Evolutionary conservation across 2,888 invertebrate genomes (phyloP).

Genomic region (Pseudanteris insignis): DNA sequence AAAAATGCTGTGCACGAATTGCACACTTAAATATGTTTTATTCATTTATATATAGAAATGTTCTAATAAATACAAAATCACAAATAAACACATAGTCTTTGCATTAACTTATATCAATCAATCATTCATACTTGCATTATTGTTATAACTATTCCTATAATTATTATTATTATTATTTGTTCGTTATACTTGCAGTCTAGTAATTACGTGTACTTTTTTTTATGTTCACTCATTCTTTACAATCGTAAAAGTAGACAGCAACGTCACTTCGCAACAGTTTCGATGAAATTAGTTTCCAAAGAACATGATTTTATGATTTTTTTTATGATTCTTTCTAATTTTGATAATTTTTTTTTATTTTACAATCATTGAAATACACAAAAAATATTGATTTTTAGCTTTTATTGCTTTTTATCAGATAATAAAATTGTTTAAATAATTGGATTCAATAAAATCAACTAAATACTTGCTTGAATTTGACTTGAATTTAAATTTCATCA

Average conservation of each 20-base stretch:
- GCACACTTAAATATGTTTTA: slow-evolving; percentile 66
- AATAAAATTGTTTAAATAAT: neutral
- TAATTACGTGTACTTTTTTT: slow-evolving; percentile 44
- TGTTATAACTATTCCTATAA: too few species aligned
- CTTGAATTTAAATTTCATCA: slow-evolving; percentile 16
- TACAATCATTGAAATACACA: slow-evolving; percentile 1
- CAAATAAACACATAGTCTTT: slow-evolving; percentile 66
- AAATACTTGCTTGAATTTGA: slow-evolving; percentile 8
- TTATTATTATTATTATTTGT: slow-evolving; percentile 53
- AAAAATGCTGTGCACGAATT: slow-evolving; percentile 40
- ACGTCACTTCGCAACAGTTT: slow-evolving; percentile 37
- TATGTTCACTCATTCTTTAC: slow-evolving; percentile 39
- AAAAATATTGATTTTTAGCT: slow-evolving; percentile 1
- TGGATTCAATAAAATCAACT: too few species aligned
- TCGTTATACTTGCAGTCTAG: slow-evolving; percentile 63
- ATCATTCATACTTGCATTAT: slow-evolving; percentile 55
- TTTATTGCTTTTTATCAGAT: slow-evolving; percentile 2
- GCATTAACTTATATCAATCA: slow-evolving; percentile 61
- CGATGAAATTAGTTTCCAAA: too few species aligned
- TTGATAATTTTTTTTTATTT: too few species aligned
- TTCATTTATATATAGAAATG: slow-evolving; percentile 60
- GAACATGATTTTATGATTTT: slow-evolving; percentile 22
- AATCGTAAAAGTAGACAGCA: slow-evolving; percentile 41
- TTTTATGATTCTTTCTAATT: too few species aligned
- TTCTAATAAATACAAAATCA: slow-evolving; percentile 67